Evolutionary conservation across 2,888 invertebrate species (phyloP), one percentile per base, ranked within the genome.

Genomic region (Augochlorella aurata): DNA sequence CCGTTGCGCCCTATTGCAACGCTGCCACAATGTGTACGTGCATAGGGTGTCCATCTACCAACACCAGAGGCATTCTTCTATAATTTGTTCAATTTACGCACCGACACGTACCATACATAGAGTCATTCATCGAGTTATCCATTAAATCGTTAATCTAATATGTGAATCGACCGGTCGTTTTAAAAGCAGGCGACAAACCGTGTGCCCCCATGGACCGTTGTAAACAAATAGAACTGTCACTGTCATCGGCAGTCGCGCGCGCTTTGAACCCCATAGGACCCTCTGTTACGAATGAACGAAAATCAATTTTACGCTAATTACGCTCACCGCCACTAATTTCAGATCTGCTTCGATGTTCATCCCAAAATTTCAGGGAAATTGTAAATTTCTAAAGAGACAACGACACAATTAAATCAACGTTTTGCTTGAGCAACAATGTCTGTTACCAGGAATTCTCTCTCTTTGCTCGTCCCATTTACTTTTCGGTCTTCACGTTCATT

Each of bases 31-130:
- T 79, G 75, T 83, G 82, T 84, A 87, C 84, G 87, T 79, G 84
- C 84, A 81, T n/a, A 79, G 86, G 87, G 88, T 89, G 85, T 86
- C 87, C 87, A 89, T 88, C 88, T 85, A 88, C 87, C 85, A 88
- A 88, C 88, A 87, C 85, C 85, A 71, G 83, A 88, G 88, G 90
- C 92, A 93, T 93, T 92, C 92, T 93, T 93, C 90, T 92, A 88
- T 92, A 92, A 92, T 93, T 93, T 92, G 92, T 91, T 91, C 92
- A 93, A 92, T 92, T 92, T 92, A 92, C 92, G 90, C 91, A 91
- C 87, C 87, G 89, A 91, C 91, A 91, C 89, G 90, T 90, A 90
- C 86, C 83, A 74, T 87, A 84, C 86, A 88, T 90, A 87, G 88
- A 85, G 88, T 90, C 90, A 90, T 91, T 92, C 91, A 90, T 90